Conservation (phyloP, 2,888 invertebrate species). For the Drosophila multiciliata region DNA sequence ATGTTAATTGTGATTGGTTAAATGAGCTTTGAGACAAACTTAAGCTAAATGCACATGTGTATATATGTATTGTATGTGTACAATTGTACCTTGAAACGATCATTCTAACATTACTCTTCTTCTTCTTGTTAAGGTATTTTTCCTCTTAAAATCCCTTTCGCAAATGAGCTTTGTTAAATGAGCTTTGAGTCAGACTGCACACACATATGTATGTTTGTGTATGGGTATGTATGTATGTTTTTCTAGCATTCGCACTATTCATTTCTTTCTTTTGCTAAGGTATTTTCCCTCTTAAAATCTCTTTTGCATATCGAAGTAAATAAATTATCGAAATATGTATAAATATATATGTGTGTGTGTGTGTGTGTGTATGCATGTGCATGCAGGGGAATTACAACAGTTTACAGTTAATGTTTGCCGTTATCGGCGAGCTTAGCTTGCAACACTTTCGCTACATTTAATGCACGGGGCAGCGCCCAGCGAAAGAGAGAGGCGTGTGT, state of each 20-base stretch:
- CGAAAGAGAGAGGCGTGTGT: conserved; percentile 20
- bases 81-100: neutral
- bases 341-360: too few relatives aligned
- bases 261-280: neutral
- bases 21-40: conserved; percentile 27
- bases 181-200: neutral
- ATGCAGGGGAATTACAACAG: conserved; percentile 43
- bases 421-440: conserved; percentile 40
- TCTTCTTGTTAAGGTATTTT: neutral
- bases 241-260: neutral
- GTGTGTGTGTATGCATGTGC: neutral
- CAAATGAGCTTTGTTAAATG: neutral
- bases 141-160: neutral
- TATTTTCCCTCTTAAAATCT: conserved; percentile 1
- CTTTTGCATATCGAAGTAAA: neutral
- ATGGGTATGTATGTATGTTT: neutral
- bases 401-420: conserved; percentile 26
- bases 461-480: conserved; percentile 21
- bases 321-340: neutral
- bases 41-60: conserved; percentile 1
- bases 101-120: neutral
- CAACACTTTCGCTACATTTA: conserved; percentile 69
- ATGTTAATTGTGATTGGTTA: conserved; percentile 46
- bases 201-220: neutral
- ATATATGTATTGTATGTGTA: neutral